Evolutionary conservation across 23 tunicate genomes (phyloP), one percentile per base, ranked within the genome.

Genomic region (Botrylloides violaceus): DNA sequence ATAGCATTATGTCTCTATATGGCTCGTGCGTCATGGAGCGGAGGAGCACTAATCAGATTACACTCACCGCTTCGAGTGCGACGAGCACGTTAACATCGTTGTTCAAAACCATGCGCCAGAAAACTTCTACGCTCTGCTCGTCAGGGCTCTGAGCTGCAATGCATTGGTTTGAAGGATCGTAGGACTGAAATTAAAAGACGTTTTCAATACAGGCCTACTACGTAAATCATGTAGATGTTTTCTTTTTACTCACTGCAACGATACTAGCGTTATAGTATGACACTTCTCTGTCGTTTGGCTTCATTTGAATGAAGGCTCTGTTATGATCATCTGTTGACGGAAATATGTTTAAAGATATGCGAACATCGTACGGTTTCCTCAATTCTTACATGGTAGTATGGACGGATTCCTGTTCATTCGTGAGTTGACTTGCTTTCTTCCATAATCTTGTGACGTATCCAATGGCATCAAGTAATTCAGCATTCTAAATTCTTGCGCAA

Each of bases 241-340:
- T n/a, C n/a, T n/a, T n/a, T 60, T 1, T 76, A 72, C 77, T 72
- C 28, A 75, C 79, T 22, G 50, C 15, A 15, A 75, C 35, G 25
- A 7, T 24, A 9, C 65, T 49, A 19, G 35, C 79, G 22, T 75
- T 75, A 2, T 49, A 61, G 73, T 60, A 75, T 32, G 79, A 71
- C 6, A 36, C 56, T 27, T 32, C 24, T 36, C 60, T 60, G 71
- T 75, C 79, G 0, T 39, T 60, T 4, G 70, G 37, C 22, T 36
- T 24, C 79, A 75, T 75, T 60, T 57, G 58, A 0, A 75, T 37
- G 33, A 61, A 75, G 9, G 32, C 71, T 9, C 18, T 38, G 60
- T 61, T 75, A 71, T 75, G 70, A 47, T 75, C 71, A 29, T 75
- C 79, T 75, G 53, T n/a, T 20, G n/a, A n/a, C n/a, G n/a, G n/a